Evolutionary conservation across 2,113 vertebrate species (phyloP), one percentile per base, ranked within the genome.

Genomic region (Sminthopsis crassicaudata): DNA sequence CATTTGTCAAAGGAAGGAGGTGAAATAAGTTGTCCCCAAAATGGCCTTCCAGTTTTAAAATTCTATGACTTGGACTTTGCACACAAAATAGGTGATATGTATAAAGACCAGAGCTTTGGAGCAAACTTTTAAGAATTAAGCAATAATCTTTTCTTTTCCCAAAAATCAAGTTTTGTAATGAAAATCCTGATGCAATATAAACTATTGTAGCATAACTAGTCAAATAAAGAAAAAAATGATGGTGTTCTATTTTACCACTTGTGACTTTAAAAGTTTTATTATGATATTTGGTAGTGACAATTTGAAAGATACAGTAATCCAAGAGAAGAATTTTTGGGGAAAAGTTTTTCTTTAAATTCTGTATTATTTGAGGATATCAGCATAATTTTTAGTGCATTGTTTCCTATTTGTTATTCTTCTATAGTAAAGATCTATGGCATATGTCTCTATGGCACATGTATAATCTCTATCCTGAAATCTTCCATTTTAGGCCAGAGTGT

Each of bases 161-260:
- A 67, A 53, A 22, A 84, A 42, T 91, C 48, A 94, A 25, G 96
- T 67, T 95, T 94, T 55, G 88, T 89, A 94, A 94, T 46, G 42
- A 94, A 96, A 94, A 88, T 9, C 92, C 36, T 91, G 36, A 88
- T 46, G 27, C 19, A 90, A 94, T 91, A 93, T 42, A 42, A 84
- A 90, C n/a, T 53, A 90, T 90, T 53, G 24, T 67, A 23, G 84
- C 50, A 92, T 25, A 54, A 91, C 91, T 6, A 57, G 50, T 76
- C 23, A 91, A 30, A 92, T 50, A 93, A 96, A 46, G 89, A 96
- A 53, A 92, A 48, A 97, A 96, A 97, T 93, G 30, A 46, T 90
- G 60, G 42, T 67, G 55, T 27, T 27, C 30, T 57, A 42, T 42
- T 84, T 84, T 84, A 42, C n/a, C n/a, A 84, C 16, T 84, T 84